Evolutionary conservation across 2,113 vertebrate species (phyloP), one percentile per base, ranked within the genome.

Genomic region (Alectura lathami): DNA sequence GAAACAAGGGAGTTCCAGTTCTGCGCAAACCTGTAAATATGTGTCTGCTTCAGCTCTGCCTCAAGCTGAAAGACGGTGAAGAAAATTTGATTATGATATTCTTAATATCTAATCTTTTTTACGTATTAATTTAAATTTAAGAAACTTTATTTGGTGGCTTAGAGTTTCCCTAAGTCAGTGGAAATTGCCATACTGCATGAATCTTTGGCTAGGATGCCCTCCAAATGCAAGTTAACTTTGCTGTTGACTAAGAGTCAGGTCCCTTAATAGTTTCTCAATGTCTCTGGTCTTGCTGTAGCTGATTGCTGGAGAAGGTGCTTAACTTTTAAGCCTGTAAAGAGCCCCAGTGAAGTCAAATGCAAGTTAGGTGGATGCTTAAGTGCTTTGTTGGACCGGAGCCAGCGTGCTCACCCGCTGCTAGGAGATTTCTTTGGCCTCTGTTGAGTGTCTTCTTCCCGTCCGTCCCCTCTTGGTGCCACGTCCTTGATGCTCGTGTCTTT

Each of bases 351-450:
- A 95, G 91, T 86, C 56, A 75, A 56, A 72, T 81, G 83, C 42
- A 66, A 93, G 88, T 91, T 63, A 77, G 85, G 72, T 3, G 1
- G 45, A 53, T 34, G 43, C 62, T 79, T 86, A 96, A 96, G 88
- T 96, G 94, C 88, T 94, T 93, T 86, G 53, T 18, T 91, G 95
- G 88, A 91, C 13, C 68, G 62, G 85, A 88, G 93, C 88, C 86
- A 86, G 73, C 26, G 3, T 0, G 5, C 70, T 89, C 62, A 24
- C 54, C 62, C 59, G 89, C 69, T 89, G 69, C 66, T 48, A 43
- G 47, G 59, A 67, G 88, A 38, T 8, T 50, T 72, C 69, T 81
- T 69, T 54, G 73, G 82, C n/a, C 30, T 78, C 80, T 78, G n/a
- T 43, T 63, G 68, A 89, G 43, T 81, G 36, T 93, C 88, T 86